Evolutionary conservation across 2,888 invertebrate genomes (phyloP).

Genomic region (Mechanitis mazaeus): DNA sequence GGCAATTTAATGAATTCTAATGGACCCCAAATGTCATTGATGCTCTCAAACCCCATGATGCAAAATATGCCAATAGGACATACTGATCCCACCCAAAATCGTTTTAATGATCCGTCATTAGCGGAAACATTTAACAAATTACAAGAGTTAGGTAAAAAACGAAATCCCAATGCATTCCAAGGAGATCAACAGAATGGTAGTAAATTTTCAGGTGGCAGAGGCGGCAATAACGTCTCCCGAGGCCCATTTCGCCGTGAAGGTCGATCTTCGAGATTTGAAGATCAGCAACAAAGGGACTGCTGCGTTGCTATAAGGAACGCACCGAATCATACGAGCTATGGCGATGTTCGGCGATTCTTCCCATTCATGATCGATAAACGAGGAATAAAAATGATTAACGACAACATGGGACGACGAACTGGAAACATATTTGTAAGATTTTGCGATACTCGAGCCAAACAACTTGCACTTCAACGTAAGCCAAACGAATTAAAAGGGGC

Average conservation of each 20-base stretch:
- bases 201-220: slow-evolving; percentile 34
- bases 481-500: slow-evolving; percentile 81
- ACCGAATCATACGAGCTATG: slow-evolving; percentile 84
- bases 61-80: slow-evolving; percentile 37
- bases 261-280: slow-evolving; percentile 52
- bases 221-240: slow-evolving; percentile 31
- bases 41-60: slow-evolving; percentile 31
- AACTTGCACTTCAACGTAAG: slow-evolving; percentile 81
- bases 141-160: slow-evolving; percentile 73
- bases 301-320: slow-evolving; percentile 86
- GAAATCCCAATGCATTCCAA: slow-evolving; percentile 78
- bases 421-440: slow-evolving; percentile 90
- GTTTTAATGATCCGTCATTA: slow-evolving; percentile 53
- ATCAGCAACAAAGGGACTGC: slow-evolving; percentile 45
- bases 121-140: slow-evolving; percentile 57
- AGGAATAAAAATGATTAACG: slow-evolving; percentile 91
- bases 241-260: slow-evolving; percentile 47
- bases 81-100: slow-evolving; percentile 28
- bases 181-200: slow-evolving; percentile 50
- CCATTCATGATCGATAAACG: slow-evolving; percentile 88
- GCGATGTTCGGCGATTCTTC: slow-evolving; percentile 89
- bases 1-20: slow-evolving; percentile 9
- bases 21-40: slow-evolving; percentile 32
- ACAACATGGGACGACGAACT: slow-evolving; percentile 85
- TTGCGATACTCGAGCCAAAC: slow-evolving; percentile 80